Evolutionary conservation across 2,113 vertebrate species (phyloP), one percentile per base, ranked within the genome.

Genomic region (Thalassoma bifasciatum): DNA sequence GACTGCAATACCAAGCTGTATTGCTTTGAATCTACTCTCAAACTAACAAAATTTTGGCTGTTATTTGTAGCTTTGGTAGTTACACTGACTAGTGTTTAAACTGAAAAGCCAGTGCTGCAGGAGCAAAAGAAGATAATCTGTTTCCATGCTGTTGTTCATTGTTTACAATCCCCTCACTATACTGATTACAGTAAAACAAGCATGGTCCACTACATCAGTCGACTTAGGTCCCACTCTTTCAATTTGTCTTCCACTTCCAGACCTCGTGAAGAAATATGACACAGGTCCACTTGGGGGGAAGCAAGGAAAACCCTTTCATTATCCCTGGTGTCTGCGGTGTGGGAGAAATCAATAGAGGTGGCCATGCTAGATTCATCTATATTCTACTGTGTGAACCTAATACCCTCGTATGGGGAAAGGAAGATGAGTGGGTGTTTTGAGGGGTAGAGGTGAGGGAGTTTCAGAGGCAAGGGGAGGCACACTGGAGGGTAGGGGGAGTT

Each of bases 311-410:
- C 90, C 88, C 79, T 90, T 89, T 90, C 79, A 91, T 91, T 92
- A 91, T 79, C 85, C 67, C 68, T 23, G 56, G 86, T 86, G 88
- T 86, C 84, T 82, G 83, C 22, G 81, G 85, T 86, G 82, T 77
- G 69, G 69, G 77, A 85, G 77, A 86, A 89, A 92, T 93, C 92
- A 86, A 92, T 92, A 91, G 78, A 73, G 64, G 84, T 87, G 82
- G 81, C 82, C 87, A 59, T 79, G 83, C 77, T 67, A 76, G 77
- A 82, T 85, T 87, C 87, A 89, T 92, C 83, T 88, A 86, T 90
- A 91, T 90, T 93, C 86, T 77, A 71, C 80, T 56, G 89, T 72
- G 83, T 89, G 87, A 91, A 92, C 77, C 82, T 72, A 84, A 91
- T 84, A 87, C 83, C 73, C 86, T 84, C 77, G 62, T 77, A 66